A percentile compares a stretch with the other conserved stretches of the same genome.
phyloP scores from a whole-genome alignment of 2,113 vertebrate species.

The Pygoscelis adeliae region DNA sequence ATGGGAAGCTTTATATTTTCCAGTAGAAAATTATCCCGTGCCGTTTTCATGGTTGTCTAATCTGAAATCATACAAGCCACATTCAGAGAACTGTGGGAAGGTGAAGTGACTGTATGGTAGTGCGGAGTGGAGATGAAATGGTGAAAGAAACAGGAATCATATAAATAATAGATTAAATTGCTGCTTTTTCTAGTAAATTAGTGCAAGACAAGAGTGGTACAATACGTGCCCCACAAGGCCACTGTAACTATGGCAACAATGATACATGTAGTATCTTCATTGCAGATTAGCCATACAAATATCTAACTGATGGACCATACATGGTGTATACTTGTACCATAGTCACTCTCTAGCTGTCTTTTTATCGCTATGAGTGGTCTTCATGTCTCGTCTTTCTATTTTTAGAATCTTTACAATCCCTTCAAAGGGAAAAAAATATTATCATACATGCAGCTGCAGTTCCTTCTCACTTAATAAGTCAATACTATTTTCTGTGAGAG shows the following conservation, averaged over 20 bases:
- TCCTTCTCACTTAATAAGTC: not conserved
- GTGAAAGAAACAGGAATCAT: not conserved
- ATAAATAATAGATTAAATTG: constrained; percentile 66
- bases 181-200: constrained; percentile 52
- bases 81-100: not conserved
- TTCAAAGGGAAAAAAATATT: not conserved
- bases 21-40: not conserved
- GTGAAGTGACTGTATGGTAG: not conserved
- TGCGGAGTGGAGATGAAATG: not conserved
- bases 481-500: not conserved
- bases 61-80: not conserved
- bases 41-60: not conserved
- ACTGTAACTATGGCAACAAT: constrained; percentile 69
- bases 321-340: not conserved
- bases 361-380: not conserved
- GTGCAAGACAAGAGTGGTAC: constrained; percentile 48
- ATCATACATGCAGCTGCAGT: not conserved
- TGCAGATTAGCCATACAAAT: not conserved
- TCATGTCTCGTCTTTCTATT: not conserved
- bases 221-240: constrained; percentile 4
- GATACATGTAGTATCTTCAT: not conserved
- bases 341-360: not conserved
- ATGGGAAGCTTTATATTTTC: not conserved
- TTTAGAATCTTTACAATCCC: not conserved
- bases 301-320: not conserved